These are phyloP conservation scores for Panurus biarmicus DNA, from an alignment of 2,113 vertebrate genomes.

Conservation along the genomic window DNA sequence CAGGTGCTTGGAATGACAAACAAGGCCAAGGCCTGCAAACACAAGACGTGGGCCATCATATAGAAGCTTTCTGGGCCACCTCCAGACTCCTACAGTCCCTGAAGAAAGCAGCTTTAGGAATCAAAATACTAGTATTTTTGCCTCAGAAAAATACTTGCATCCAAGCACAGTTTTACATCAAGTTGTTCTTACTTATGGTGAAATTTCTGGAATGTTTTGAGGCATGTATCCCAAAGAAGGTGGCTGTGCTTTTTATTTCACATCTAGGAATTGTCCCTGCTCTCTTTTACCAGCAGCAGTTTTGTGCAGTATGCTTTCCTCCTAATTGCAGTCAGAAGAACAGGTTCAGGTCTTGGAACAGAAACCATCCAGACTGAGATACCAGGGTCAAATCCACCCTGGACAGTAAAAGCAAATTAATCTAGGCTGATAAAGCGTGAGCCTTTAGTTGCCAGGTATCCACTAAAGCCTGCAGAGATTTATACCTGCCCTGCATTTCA, in stretches of 20 bases:
- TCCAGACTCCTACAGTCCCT: not conserved
- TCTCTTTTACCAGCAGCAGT: not conserved
- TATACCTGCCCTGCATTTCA: not conserved
- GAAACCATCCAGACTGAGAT: not conserved
- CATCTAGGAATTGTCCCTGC: not conserved
- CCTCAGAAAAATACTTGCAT: not conserved
- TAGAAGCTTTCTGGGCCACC: not conserved
- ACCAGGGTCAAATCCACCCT: not conserved
- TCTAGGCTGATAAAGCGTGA: not conserved
- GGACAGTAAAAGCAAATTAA: not conserved
- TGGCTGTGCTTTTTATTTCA: not conserved
- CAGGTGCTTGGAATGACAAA: accelerated
- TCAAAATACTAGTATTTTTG: accelerated
- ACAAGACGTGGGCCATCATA: not conserved
- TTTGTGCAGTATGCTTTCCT: not conserved
- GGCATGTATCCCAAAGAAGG: accelerated
- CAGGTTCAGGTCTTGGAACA: not conserved
- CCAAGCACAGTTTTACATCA: not conserved
- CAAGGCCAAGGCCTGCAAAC: not conserved
- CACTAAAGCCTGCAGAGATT: not conserved
- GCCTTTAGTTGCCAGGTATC: slow-evolving; percentile 7
- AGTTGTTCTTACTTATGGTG: not conserved
- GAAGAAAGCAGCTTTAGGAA: not conserved
- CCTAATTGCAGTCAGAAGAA: not conserved
- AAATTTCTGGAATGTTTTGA: not conserved